Base-by-base conservation (phyloP, 2,113 vertebrate species). In the Rhadina sibilatrix region DNA sequence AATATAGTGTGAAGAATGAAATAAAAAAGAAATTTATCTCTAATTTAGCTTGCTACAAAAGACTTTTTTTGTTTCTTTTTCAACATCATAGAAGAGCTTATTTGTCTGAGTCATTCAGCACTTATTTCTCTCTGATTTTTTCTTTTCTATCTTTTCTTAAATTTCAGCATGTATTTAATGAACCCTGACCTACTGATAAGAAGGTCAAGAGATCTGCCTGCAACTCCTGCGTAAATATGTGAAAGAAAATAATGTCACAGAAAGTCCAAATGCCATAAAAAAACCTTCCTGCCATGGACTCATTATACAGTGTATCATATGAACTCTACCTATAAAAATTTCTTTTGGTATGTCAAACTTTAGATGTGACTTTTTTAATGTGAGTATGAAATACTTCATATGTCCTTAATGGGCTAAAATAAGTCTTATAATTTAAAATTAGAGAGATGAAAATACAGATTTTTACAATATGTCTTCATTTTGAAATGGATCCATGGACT, bases 141-240 rank as follows among this genome's bases (percentile, higher is more conserved):
- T 35, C 4, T 5, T 49, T 75, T 53, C 9, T 54, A 8, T 7
- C 4, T 35, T 33, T 64, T n/a, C 37, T 40, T 20, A n/a, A 38
- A 69, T 68, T 93, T 88, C 35, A 72, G 25, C 31, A 50, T 5
- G 0, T 76, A 23, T 50, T 11, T 19, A 30, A 79, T 33, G 12
- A 80, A 56, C 37, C 12, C 18, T 27, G 15, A 13, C 7, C 15
- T 16, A 46, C 3, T 53, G n/a, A 44, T 61, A 83, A 63, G 59
- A 92, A 74, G 28, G 18, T 50, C n/a, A 65, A 44, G 25, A 28
- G 20, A 69, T 30, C 7, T 57, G 1, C 7, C 40, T 28, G 8
- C 25, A 84, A 5, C 38, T 40, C 3, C 23, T 37, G 16, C 0
- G 0, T 15, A 80, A 83, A 71, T 25, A 75, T 3, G 2, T 9